A percentile compares a stretch with the other conserved stretches of the same genome.
Conservation (phyloP, 2,797 vertebrate genomes). For the Epinephelus awoara region DNA sequence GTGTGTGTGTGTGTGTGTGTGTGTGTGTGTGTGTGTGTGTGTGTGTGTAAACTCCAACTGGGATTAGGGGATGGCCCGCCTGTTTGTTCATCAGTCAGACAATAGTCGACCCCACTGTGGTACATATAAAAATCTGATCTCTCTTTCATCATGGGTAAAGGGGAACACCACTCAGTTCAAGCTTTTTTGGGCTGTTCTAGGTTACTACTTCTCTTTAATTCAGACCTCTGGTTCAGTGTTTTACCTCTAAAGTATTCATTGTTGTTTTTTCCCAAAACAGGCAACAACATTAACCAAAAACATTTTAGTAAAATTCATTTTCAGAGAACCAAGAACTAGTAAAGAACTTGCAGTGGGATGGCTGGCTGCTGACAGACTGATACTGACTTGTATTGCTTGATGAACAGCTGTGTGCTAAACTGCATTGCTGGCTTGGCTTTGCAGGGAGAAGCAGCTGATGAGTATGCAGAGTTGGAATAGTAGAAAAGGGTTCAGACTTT, state of each 20-base stretch:
- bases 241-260: background rate
- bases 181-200: constrained; percentile 27
- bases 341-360: background rate
- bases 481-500: background rate
- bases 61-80: constrained; percentile 82
- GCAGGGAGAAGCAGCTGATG: background rate
- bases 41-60: constrained; percentile 75
- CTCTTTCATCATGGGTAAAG: constrained; percentile 71
- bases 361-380: background rate
- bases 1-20: constrained; percentile 15
- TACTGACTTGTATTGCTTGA: background rate
- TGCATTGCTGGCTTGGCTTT: background rate
- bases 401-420: background rate
- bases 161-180: constrained; percentile 56
- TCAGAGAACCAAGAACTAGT: background rate
- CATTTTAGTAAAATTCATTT: background rate
- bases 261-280: background rate
- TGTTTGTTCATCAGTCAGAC: constrained; percentile 86
- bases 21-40: constrained; percentile 49
- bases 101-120: constrained; percentile 77
- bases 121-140: constrained; percentile 78
- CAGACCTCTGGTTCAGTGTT: constrained; percentile 4
- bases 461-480: no score
- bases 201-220: constrained; percentile 39
- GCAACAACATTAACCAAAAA: background rate